Evolutionary conservation across 30 jellyfish, hydroid and myxozoan genomes (phyloP).

Genomic region (Aurelia sp.): DNA sequence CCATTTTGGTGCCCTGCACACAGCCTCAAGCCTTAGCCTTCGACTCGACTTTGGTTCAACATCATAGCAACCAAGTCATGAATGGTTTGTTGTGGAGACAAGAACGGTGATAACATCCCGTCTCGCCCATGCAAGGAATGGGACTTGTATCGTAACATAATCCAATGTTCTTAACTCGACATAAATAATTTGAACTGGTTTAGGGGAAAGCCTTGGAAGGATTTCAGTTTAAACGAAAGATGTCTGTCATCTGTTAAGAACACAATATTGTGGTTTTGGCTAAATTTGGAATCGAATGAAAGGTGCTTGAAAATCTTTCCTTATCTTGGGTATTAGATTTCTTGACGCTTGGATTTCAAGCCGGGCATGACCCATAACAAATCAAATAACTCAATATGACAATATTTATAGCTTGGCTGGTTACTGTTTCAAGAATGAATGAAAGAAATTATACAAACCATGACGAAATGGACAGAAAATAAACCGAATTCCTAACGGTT

Average conservation of each 20-base stretch:
- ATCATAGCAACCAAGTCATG: too few species aligned
- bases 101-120: too few species aligned
- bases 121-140: background rate
- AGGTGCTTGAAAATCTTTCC: constrained; percentile 21
- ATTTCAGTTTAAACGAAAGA: background rate
- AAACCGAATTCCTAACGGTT: too few species aligned
- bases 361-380: background rate
- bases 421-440: too few species aligned
- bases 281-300: constrained; percentile 23
- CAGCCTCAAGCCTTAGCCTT: too few species aligned
- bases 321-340: constrained; percentile 12
- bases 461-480: too few species aligned
- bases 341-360: background rate
- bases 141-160: background rate
- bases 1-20: too few species aligned
- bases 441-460: too few species aligned
- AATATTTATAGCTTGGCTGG: background rate
- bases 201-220: constrained; percentile 3
- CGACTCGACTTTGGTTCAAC: too few species aligned
- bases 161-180: background rate
- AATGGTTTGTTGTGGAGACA: too few species aligned
- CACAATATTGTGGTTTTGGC: constrained; percentile 21
- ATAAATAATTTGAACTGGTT: background rate
- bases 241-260: constrained; percentile 16
- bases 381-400: background rate